Conservation (phyloP, 1,140 invertebrate genomes). For the Lepidostoma basale region DNA sequence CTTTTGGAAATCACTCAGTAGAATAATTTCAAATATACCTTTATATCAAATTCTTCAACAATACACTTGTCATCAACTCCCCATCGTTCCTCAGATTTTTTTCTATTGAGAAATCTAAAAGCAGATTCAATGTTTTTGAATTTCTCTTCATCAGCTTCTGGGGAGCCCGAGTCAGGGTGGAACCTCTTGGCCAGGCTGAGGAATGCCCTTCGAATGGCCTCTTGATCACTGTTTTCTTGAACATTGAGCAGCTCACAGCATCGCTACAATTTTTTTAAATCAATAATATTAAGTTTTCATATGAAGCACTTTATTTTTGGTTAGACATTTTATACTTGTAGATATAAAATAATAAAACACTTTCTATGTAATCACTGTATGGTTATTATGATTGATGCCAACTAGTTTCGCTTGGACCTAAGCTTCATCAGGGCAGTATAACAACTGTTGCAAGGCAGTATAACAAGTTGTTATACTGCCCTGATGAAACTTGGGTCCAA, state of each 20-base stretch:
- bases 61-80: conserved; percentile 52
- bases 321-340: too few relatives aligned
- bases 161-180: conserved; percentile 79
- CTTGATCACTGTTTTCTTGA: conserved; percentile 70
- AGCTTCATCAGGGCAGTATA: too few relatives aligned
- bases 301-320: too few relatives aligned
- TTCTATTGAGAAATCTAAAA: conserved; percentile 62
- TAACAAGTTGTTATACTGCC: too few relatives aligned
- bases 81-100: conserved; percentile 60
- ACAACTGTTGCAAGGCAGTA: too few relatives aligned
- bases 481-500: too few relatives aligned
- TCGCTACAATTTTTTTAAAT: conserved; percentile 58
- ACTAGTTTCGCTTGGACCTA: too few relatives aligned
- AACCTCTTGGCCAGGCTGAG: conserved; percentile 77
- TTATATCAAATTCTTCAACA: conserved; percentile 60
- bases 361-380: too few relatives aligned
- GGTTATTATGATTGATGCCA: too few relatives aligned
- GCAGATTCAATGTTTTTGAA: conserved; percentile 73
- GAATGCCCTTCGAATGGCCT: conserved; percentile 74
- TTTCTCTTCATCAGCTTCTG: conserved; percentile 69
- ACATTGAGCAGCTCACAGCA: conserved; percentile 71
- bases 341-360: too few relatives aligned
- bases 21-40: conserved; percentile 45
- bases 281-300: too few relatives aligned
- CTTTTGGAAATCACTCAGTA: neutral